Evolutionary conservation across 2,797 vertebrate genomes (phyloP), one percentile per base, ranked within the genome.

Genomic region (Myotis vivesi): DNA sequence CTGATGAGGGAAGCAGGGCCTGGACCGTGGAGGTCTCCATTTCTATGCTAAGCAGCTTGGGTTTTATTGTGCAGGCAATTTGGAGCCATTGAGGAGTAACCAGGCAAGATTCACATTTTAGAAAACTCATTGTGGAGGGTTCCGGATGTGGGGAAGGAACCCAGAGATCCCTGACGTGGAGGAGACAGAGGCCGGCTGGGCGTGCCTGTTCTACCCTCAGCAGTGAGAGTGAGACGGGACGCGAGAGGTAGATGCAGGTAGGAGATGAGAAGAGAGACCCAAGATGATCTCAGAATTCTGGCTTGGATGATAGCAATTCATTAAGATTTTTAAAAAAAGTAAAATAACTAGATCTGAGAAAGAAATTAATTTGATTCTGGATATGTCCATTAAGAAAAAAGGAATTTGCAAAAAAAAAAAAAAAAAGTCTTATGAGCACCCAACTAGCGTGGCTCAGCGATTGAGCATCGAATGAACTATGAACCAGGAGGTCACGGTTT

Each of bases 161-260:
- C 57, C 17, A 73, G 49, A 73, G 49, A n/a, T 0, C 2, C 8
- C 51, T 4, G 62, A 13, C 25, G 19, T 28, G 25, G 36, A 76
- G 55, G n/a, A 69, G 7, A 11, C 1, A 8, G 28, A 53, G 33
- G 36, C 68, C 10, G 0, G 8, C 2, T 1, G 28, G 57, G 38
- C 0, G 11, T 2, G 25, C 57, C 12, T 28, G 57, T 13, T 28
- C 57, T 30, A 6, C 28, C 57, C 59, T 6, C 28, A 6, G 28
- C 28, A 6, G 59, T 2, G 59, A 15, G 57, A 28, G 12, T 28
- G 0, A 3, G 22, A 12, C 25, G 46, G 15, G 28, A 0, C 3
- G 0, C 0, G 1, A 25, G 19, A 17, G 3, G 5, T 0, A 3
- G 71, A 8, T 4, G 46, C 22, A 5, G 0, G 3, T 5, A 8